These are phyloP conservation scores for Furnarius figulus DNA, from an alignment of 2,113 vertebrate genomes.

Conservation along the genomic window DNA sequence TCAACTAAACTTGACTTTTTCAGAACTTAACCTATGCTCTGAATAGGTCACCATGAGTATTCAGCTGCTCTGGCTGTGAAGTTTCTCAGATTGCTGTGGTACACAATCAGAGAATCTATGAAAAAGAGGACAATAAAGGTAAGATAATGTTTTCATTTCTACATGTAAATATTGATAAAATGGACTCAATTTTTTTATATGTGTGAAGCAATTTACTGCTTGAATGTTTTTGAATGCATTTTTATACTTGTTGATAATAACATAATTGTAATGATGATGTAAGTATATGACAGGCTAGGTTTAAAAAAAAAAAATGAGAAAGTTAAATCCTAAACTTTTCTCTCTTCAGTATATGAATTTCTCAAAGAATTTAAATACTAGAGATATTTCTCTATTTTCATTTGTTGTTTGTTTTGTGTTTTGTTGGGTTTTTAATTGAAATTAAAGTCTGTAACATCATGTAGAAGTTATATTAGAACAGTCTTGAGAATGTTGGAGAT, in stretches of 20 bases:
- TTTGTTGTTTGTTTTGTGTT: too few species aligned
- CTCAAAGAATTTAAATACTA: background rate
- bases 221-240: background rate
- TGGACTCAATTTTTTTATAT: background rate
- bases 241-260: background rate
- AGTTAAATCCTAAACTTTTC: background rate
- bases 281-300: background rate
- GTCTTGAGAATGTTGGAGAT: background rate
- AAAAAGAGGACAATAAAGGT: background rate
- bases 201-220: background rate
- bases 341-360: background rate
- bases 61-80: background rate
- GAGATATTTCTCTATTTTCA: accelerated
- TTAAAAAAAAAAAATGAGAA: background rate
- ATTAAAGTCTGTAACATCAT: background rate
- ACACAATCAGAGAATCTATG: background rate
- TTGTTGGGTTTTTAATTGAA: background rate
- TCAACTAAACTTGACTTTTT: background rate
- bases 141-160: background rate
- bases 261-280: background rate
- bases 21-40: background rate
- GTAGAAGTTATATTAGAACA: background rate
- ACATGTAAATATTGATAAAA: background rate
- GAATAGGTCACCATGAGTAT: background rate
- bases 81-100: background rate